Conservation (phyloP, 23 tunicate species). For the Corella eumyota region DNA sequence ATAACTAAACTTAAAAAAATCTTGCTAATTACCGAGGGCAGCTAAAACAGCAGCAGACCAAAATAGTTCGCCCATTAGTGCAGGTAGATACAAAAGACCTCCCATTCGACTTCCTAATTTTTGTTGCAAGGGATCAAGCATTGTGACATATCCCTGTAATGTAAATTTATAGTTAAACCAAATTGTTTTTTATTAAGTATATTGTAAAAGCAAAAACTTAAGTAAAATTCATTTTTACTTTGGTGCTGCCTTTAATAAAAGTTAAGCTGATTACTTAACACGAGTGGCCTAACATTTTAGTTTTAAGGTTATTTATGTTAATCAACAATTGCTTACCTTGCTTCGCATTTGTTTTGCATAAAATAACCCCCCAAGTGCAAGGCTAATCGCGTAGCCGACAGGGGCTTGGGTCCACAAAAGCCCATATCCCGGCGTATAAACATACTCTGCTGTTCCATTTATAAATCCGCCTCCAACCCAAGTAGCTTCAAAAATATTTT, state of each 20-base stretch:
- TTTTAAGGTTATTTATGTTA: too few species aligned
- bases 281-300: too few species aligned
- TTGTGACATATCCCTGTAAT: slow-evolving; percentile 69
- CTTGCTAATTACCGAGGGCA: slow-evolving; percentile 39
- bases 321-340: slow-evolving; percentile 48
- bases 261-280: too few species aligned
- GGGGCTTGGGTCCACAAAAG: slow-evolving; percentile 87
- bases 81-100: slow-evolving; percentile 62
- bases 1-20: not conserved
- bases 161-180: not conserved
- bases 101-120: slow-evolving; percentile 61
- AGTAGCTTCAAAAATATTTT: slow-evolving; percentile 38
- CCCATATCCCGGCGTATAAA: slow-evolving; percentile 55
- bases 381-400: slow-evolving; percentile 44
- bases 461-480: slow-evolving; percentile 95
- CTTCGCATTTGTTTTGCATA: slow-evolving; percentile 72
- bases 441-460: slow-evolving; percentile 73
- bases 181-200: too few species aligned
- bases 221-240: too few species aligned
- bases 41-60: slow-evolving; percentile 79
- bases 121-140: slow-evolving; percentile 75
- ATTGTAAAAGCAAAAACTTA: too few species aligned
- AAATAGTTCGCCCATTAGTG: slow-evolving; percentile 67
- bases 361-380: slow-evolving; percentile 59
- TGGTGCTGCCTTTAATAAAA: too few species aligned